Evolutionary conservation across 2,888 invertebrate genomes (phyloP).

Genomic region (Pseudeuparius sepicola): DNA sequence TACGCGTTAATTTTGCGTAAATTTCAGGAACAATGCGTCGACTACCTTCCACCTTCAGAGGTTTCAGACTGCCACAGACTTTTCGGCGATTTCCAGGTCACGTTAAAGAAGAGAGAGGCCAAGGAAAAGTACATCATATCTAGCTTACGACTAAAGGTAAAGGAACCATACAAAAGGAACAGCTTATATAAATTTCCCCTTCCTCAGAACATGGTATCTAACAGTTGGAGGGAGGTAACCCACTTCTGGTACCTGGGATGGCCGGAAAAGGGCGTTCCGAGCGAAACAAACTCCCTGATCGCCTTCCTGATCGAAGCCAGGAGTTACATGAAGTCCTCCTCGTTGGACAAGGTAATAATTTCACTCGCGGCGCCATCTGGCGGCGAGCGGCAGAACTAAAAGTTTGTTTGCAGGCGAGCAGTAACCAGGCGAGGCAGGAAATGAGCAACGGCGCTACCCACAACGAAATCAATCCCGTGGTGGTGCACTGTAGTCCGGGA

Average conservation of each 20-base stretch:
- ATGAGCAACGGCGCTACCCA: slow-evolving; percentile 19
- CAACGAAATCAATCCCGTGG: slow-evolving; percentile 55
- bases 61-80: slow-evolving; percentile 80
- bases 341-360: slow-evolving; percentile 31
- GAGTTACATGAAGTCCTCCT: slow-evolving; percentile 39
- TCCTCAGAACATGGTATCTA: slow-evolving; percentile 61
- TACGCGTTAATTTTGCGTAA: too few species aligned
- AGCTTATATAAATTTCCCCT: slow-evolving; percentile 7
- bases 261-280: slow-evolving; percentile 82
- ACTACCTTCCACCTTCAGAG: slow-evolving; percentile 86
- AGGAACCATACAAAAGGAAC: neutral
- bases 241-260: slow-evolving; percentile 89
- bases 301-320: slow-evolving; percentile 82
- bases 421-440: too few species aligned
- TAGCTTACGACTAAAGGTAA: slow-evolving; percentile 66
- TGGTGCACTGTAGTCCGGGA: slow-evolving; percentile 81
- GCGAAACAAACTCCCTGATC: slow-evolving; percentile 72
- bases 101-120: slow-evolving; percentile 79
- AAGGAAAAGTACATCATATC: slow-evolving; percentile 87
- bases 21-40: slow-evolving; percentile 74
- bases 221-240: slow-evolving; percentile 76
- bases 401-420: neutral
- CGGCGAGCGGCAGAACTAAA: neutral
- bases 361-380: too few species aligned
- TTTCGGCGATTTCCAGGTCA: slow-evolving; percentile 82